These are phyloP conservation scores for Tragelaphus oryx DNA, from an alignment of 2,797 vertebrate genomes.

Conservation along the genomic window DNA sequence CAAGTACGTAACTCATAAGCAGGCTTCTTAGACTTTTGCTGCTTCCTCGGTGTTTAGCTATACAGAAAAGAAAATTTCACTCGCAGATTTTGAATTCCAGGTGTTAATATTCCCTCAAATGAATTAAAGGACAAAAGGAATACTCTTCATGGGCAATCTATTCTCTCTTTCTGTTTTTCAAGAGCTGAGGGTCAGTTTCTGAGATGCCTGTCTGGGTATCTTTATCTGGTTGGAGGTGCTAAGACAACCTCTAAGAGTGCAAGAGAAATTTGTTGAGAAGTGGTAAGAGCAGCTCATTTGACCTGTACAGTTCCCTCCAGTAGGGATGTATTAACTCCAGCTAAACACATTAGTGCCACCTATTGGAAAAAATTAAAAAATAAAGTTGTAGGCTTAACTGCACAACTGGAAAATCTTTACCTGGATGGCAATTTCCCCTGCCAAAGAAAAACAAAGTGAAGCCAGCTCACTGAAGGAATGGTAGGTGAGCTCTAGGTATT, in stretches of 20 bases:
- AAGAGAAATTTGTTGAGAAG: neutral
- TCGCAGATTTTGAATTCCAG: neutral
- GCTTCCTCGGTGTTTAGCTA: neutral
- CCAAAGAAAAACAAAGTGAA: slow-evolving; percentile 30
- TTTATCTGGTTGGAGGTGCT: neutral
- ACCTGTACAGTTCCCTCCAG: neutral
- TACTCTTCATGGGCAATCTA: neutral
- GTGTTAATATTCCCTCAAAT: neutral
- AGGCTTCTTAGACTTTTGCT: neutral
- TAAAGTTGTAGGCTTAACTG: neutral
- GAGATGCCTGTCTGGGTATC: neutral
- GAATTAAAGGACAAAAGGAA: neutral
- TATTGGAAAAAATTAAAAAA: slow-evolving; percentile 54
- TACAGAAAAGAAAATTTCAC: neutral
- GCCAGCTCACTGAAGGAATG: neutral
- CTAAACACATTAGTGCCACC: slow-evolving; percentile 68
- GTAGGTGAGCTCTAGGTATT: slow-evolving; percentile 35
- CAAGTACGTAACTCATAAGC: neutral
- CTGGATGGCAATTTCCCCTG: slow-evolving; percentile 36
- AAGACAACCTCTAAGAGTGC: neutral
- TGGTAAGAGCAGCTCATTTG: neutral
- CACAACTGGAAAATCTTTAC: slow-evolving; percentile 15
- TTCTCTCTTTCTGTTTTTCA: neutral
- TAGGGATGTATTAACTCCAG: neutral
- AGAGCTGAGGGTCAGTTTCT: neutral